Percentiles rank a stretch among this genome's conserved stretches.
phyloP scores from a whole-genome alignment of 2,113 vertebrate species.

The Butorides virescens region DNA sequence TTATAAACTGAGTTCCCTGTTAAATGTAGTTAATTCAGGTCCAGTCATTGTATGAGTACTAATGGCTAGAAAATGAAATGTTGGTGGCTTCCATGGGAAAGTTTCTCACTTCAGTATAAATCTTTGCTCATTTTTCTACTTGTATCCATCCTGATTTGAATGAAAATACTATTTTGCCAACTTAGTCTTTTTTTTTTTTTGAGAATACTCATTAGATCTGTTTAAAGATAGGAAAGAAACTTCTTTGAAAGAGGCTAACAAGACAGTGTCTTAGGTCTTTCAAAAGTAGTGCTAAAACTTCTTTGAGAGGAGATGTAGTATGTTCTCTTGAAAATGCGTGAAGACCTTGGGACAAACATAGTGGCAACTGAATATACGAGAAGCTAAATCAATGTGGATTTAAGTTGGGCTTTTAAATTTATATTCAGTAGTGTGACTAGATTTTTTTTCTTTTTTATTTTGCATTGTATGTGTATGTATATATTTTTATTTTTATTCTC shows the following conservation, averaged over 20 bases:
- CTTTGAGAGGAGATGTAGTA: not conserved
- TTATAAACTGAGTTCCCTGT: not conserved
- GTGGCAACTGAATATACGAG: not conserved
- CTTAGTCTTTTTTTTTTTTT: not conserved
- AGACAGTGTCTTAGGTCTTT: not conserved
- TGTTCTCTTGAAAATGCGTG: not conserved
- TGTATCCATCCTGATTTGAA: not conserved
- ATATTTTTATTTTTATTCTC: not conserved
- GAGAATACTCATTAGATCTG: not conserved
- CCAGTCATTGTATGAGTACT: not conserved
- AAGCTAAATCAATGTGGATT: not conserved
- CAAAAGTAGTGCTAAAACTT: not conserved
- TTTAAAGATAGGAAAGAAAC: not conserved
- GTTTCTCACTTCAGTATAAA: not conserved
- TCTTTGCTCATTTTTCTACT: not conserved
- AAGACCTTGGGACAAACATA: not conserved
- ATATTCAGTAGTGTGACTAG: not conserved
- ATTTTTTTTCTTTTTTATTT: not conserved
- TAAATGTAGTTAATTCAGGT: not conserved
- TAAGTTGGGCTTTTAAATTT: not conserved
- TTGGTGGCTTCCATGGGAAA: not conserved
- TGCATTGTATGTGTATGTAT: not conserved
- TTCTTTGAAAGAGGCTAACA: not conserved
- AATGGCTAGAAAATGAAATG: not conserved
- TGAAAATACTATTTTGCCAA: not conserved